phyloP scores from a whole-genome alignment of 2,888 invertebrate genomes.

The Phasia obesa region DNA sequence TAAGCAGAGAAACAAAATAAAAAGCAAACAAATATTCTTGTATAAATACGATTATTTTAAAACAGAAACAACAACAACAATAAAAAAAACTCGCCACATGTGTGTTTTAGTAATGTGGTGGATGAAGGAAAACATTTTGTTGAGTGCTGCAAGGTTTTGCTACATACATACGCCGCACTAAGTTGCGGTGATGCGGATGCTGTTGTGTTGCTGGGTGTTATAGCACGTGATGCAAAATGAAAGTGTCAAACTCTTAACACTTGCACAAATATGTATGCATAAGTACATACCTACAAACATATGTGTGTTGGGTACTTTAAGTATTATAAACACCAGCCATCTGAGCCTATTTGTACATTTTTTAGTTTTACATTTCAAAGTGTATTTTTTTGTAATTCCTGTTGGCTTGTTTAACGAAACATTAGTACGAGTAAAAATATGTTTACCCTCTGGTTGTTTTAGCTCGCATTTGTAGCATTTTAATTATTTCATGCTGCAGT shows the following conservation, averaged over 20 bases:
- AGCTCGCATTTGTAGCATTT: slow-evolving; percentile 14
- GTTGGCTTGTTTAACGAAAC: slow-evolving; percentile 55
- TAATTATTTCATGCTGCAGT: slow-evolving; percentile 62
- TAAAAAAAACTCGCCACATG: slow-evolving; percentile 41
- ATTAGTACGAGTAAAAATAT: slow-evolving; percentile 59
- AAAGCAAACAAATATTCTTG: slow-evolving; percentile 19
- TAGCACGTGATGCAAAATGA: slow-evolving; percentile 69
- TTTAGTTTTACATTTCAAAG: slow-evolving; percentile 31
- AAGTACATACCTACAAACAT: neutral
- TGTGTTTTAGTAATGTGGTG: slow-evolving; percentile 43
- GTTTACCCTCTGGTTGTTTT: slow-evolving; percentile 19
- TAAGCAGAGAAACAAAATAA: slow-evolving; percentile 22
- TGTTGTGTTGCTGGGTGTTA: slow-evolving; percentile 45
- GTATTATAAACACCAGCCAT: slow-evolving; percentile 39
- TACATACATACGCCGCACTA: slow-evolving; percentile 55
- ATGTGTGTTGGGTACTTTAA: slow-evolving; percentile 34
- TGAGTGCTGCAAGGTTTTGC: slow-evolving; percentile 38
- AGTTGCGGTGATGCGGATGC: slow-evolving; percentile 49
- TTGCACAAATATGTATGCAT: slow-evolving; percentile 22
- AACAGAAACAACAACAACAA: too few species aligned
- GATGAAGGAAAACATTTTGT: slow-evolving; percentile 41
- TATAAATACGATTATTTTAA: slow-evolving; percentile 1
- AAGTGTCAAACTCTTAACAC: slow-evolving; percentile 70
- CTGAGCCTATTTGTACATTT: slow-evolving; percentile 51
- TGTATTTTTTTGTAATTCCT: slow-evolving; percentile 31